phyloP scores from a whole-genome alignment of 23 tunicate genomes.

The Trididemnum clinides region DNA sequence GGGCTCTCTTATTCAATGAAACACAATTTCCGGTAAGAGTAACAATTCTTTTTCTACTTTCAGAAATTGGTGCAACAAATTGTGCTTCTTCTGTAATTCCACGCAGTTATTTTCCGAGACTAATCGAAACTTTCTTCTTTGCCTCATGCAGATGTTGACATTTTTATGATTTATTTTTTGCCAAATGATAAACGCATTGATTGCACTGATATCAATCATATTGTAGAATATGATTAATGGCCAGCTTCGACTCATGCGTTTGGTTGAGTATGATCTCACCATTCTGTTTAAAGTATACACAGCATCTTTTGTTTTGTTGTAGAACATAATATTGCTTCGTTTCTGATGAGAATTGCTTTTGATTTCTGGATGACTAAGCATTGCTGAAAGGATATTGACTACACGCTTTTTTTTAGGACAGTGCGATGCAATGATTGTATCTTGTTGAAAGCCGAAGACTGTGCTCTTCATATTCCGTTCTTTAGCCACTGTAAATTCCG shows the following conservation, averaged over 20 bases:
- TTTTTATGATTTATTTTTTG: not conserved
- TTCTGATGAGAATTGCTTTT: not conserved
- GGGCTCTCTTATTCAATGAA: not conserved
- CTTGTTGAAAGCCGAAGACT: too few species aligned
- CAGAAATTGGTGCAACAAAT: not conserved
- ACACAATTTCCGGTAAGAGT: not conserved
- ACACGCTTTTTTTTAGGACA: not conserved
- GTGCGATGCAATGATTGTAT: too few species aligned
- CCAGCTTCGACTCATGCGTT: not conserved
- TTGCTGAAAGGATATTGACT: not conserved
- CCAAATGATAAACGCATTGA: too few species aligned
- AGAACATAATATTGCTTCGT: not conserved
- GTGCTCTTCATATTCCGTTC: too few species aligned
- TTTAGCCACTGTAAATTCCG: too few species aligned
- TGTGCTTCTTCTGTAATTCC: too few species aligned
- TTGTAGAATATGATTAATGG: not conserved
- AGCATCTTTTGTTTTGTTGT: too few species aligned
- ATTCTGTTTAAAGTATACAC: too few species aligned
- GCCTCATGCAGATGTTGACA: not conserved
- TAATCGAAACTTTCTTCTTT: too few species aligned
- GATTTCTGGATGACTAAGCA: not conserved
- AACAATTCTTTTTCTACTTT: not conserved
- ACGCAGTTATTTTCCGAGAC: too few species aligned
- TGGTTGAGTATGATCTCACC: too few species aligned
- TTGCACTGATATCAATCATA: too few species aligned